Percentiles rank a stretch among this genome's conserved stretches.
Conservation (phyloP, 2,113 vertebrate genomes). For the Trochalopteron elliotii region DNA sequence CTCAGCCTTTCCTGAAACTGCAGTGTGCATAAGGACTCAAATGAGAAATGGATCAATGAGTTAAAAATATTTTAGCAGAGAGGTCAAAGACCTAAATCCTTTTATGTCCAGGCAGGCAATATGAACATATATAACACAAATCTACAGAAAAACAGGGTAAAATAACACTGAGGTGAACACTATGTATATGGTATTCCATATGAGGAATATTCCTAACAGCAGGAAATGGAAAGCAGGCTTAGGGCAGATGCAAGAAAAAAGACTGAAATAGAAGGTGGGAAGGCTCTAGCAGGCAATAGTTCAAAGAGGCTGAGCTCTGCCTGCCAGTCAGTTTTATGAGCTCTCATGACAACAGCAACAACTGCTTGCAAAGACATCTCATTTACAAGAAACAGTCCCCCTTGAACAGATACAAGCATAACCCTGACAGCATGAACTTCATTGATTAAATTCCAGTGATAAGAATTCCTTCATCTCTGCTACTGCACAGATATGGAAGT, state of each 20-base stretch:
- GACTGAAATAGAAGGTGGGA: neutral
- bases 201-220: neutral
- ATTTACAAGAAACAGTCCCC: neutral
- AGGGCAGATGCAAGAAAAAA: neutral
- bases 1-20: neutral
- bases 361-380: neutral
- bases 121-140: neutral
- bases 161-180: neutral
- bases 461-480: neutral
- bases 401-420: neutral
- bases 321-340: neutral
- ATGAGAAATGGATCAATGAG: neutral
- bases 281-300: neutral
- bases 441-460: neutral
- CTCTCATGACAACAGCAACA: neutral
- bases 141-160: neutral
- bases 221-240: neutral
- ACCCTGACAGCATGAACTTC: neutral
- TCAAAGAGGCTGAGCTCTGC: neutral
- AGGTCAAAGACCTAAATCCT: neutral
- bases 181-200: neutral
- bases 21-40: neutral
- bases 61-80: neutral
- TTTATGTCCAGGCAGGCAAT: neutral
- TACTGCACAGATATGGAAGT: neutral